phyloP scores from a whole-genome alignment of 2,113 vertebrate genomes.

The Atherinomorus stipes region DNA sequence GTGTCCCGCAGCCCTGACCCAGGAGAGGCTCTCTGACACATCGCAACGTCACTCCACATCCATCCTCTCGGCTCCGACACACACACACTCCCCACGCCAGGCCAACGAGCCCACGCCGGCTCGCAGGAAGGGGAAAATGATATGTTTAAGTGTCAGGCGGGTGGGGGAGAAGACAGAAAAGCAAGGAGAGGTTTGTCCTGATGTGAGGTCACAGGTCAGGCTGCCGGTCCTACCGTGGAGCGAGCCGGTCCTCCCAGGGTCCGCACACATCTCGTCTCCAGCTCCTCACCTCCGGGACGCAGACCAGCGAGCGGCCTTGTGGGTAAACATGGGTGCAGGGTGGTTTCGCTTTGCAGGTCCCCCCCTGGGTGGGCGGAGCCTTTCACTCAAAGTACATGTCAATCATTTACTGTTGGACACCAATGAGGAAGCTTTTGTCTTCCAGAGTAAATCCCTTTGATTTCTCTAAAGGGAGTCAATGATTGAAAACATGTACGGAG shows the following conservation, averaged over 20 bases:
- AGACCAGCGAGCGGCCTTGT: constrained; percentile 50
- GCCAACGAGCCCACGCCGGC: too few relatives aligned
- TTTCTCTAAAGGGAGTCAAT: constrained; percentile 69
- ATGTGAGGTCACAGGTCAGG: constrained; percentile 45
- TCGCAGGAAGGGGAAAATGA: constrained; percentile 58
- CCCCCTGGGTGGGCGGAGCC: constrained; percentile 55
- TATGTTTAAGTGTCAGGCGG: constrained; percentile 34
- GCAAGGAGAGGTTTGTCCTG: constrained; percentile 8
- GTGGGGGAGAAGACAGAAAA: not conserved
- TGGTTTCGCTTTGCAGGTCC: constrained; percentile 55
- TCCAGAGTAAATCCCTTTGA: constrained; percentile 57
- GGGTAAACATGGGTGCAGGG: constrained; percentile 65
- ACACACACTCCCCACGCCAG: too few relatives aligned
- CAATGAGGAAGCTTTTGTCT: constrained; percentile 73
- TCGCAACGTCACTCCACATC: too few relatives aligned
- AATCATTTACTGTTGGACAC: constrained; percentile 81
- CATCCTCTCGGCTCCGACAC: too few relatives aligned
- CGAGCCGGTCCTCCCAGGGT: constrained; percentile 5
- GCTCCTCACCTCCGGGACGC: constrained; percentile 13
- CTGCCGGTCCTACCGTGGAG: constrained; percentile 57
- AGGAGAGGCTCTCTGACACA: too few relatives aligned
- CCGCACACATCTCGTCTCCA: constrained; percentile 1
- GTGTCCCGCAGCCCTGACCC: not conserved
- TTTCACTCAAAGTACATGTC: constrained; percentile 62
- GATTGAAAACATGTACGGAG: constrained; percentile 66